phyloP scores from a whole-genome alignment of 2,888 invertebrate species.

The Apamea monoglypha region DNA sequence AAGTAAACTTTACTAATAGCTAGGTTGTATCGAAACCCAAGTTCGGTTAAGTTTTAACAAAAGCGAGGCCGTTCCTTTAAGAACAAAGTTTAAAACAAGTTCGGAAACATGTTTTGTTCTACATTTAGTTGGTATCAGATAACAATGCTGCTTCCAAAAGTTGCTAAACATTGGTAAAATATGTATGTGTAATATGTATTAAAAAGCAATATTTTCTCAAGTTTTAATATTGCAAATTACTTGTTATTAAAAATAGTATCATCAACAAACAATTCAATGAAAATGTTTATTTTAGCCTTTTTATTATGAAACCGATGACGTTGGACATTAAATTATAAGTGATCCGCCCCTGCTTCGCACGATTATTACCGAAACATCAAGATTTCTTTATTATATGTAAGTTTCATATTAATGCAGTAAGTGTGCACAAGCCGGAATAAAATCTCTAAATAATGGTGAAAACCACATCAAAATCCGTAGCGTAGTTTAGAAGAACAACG shows the following conservation, averaged over 20 bases:
- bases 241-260: background rate
- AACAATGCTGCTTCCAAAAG: conserved; percentile 16
- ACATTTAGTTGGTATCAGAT: conserved; percentile 35
- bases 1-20: conserved; percentile 33
- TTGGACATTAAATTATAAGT: background rate
- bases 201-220: background rate
- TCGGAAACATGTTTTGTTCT: conserved; percentile 39
- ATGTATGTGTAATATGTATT: too few species aligned
- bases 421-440: background rate
- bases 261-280: background rate
- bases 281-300: background rate
- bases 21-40: conserved; percentile 17
- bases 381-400: background rate
- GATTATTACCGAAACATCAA: background rate
- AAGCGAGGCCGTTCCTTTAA: conserved; percentile 19
- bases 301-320: background rate
- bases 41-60: conserved; percentile 35
- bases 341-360: background rate
- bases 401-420: background rate
- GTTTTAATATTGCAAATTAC: background rate
- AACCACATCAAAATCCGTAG: background rate
- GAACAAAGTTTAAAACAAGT: conserved; percentile 43
- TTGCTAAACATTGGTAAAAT: background rate
- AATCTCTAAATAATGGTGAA: background rate
- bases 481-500: background rate